Evolutionary conservation across 2,797 vertebrate genomes (phyloP).

Genomic region (Lutjanus argentimaculatus): DNA sequence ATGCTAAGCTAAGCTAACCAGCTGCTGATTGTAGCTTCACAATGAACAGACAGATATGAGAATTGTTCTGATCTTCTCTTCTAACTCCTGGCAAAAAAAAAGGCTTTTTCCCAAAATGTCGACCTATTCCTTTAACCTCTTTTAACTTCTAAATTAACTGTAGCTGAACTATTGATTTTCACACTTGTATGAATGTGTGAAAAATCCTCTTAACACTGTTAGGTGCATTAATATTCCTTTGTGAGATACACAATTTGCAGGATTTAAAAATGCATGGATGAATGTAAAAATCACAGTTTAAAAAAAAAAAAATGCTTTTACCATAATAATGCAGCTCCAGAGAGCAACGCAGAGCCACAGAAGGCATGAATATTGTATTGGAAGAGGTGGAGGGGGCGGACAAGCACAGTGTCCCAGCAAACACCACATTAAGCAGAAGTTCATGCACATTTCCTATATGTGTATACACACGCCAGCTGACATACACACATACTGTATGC

Average conservation of each 20-base stretch:
- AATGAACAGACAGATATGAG: not conserved
- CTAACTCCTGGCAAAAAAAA: not conserved
- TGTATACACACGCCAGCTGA: conserved; percentile 13
- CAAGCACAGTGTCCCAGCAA: not conserved
- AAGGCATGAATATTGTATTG: conserved; percentile 50
- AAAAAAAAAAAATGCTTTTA: conserved; percentile 10
- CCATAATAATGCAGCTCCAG: conserved; percentile 26
- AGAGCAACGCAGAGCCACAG: not conserved
- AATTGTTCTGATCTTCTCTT: not conserved
- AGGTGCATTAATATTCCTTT: not conserved
- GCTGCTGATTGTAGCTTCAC: not conserved
- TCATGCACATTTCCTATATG: conserved; percentile 6
- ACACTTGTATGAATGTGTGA: conserved; percentile 5
- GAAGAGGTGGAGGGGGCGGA: conserved; percentile 7
- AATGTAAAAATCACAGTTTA: not conserved
- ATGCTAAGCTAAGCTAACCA: not conserved
- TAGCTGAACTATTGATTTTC: not conserved
- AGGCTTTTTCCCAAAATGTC: not conserved
- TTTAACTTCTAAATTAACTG: conserved; percentile 1
- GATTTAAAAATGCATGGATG: conserved; percentile 25
- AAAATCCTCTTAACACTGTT: not conserved
- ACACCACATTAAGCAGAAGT: conserved; percentile 10
- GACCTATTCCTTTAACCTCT: not conserved
- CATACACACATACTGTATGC: conserved; percentile 8
- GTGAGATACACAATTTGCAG: not conserved